Evolutionary conservation across 2,113 vertebrate species (phyloP), one percentile per base, ranked within the genome.

Genomic region (Progne subis): DNA sequence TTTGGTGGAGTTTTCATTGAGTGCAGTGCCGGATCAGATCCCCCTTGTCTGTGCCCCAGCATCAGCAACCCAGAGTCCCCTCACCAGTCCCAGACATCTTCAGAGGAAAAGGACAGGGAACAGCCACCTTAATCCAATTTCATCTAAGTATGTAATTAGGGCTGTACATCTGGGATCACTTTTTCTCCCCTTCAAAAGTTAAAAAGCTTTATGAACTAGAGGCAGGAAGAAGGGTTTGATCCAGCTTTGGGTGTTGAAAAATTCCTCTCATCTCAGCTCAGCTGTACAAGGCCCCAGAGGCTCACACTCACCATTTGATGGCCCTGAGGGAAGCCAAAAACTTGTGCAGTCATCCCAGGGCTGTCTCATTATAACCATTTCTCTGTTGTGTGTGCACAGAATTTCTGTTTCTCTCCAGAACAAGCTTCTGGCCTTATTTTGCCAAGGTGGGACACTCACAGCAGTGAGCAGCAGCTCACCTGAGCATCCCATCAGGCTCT

Each of bases 41-140:
- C 50, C 69, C 60, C 19, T 90, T 37, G 28, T 64, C 43, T 61
- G 81, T 41, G 41, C 77, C 68, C 57, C 77, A 85, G 14, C 55
- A 57, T 37, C 71, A 65, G 56, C 3, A 14, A n/a, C 55, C 19
- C 86, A 43, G 59, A 82, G 55, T 75, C n/a, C 46, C 49, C 57
- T 79, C 26, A 0, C 86, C 50, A 91, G 78, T n/a, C 75, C 29
- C 80, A 96, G 61, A 50, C 59, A 76, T 94, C 55, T 83, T 94
- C 85, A 94, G 83, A 95, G 83, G 68, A 59, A 91, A 89, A 94
- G 80, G 88, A 96, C 88, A 96, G 78, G 81, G 95, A 92, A 86
- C 94, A 94, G 88, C 83, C 95, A 93, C 96, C 95, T 95, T 96
- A 96, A 97, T 96, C 86, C 75, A 96, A 97, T 96, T 96, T 96